A percentile compares a stretch with the other conserved stretches of the same genome.
Evolutionary conservation across 1,140 invertebrate species (phyloP).

Genomic region (Drosophila lacteicornis): DNA sequence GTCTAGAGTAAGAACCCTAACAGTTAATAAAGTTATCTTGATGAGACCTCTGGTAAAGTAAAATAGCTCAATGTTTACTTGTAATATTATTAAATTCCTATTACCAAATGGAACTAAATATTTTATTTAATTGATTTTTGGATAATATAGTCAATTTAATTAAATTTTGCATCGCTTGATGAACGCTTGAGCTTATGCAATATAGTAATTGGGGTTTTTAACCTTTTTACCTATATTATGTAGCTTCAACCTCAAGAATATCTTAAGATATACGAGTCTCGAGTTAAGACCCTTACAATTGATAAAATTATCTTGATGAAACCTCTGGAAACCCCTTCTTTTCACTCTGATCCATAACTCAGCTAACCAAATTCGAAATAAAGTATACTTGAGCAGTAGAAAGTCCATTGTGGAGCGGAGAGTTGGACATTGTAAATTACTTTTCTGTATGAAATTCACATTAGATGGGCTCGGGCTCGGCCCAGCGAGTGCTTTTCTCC

Average conservation of each 20-base stretch:
- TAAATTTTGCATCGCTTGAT: no score
- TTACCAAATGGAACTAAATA: no score
- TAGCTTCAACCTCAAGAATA: no score
- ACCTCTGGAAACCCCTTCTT: neutral
- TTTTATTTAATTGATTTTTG: no score
- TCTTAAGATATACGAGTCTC: neutral
- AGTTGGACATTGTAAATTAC: slow-evolving; percentile 30
- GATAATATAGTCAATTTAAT: no score
- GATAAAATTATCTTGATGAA: slow-evolving; percentile 9
- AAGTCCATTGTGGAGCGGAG: slow-evolving; percentile 21
- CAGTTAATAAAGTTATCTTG: slow-evolving; percentile 6
- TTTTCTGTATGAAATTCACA: slow-evolving; percentile 54
- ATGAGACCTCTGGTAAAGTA: neutral
- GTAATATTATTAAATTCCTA: no score
- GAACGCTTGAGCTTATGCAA: no score
- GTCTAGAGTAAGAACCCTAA: neutral
- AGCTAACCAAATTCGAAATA: slow-evolving; percentile 16
- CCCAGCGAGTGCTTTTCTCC: slow-evolving; percentile 19
- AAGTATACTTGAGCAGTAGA: slow-evolving; percentile 25
- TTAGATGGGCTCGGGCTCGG: slow-evolving; percentile 40
- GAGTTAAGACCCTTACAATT: slow-evolving; percentile 3
- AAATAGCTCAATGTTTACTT: no score
- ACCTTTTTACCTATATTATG: neutral
- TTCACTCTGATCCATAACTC: slow-evolving; percentile 1
- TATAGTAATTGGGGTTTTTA: neutral